phyloP scores from a whole-genome alignment of 2,113 vertebrate genomes.

The Lagopus muta region DNA sequence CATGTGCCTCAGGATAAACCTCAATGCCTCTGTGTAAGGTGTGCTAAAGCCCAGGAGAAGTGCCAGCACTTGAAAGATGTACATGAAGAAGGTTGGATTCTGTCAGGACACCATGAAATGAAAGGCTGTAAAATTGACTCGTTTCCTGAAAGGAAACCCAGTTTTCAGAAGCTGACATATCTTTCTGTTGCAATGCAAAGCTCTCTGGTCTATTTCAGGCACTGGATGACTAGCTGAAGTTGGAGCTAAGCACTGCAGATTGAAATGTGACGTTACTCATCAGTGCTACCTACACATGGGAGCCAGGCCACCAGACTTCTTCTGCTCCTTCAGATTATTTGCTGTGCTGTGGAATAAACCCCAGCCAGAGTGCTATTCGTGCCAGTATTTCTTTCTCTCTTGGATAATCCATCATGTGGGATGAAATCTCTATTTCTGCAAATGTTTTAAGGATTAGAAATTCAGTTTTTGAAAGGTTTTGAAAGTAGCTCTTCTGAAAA shows the following conservation, averaged over 20 bases:
- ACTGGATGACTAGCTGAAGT: neutral
- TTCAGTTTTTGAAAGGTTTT: neutral
- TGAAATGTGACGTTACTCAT: neutral
- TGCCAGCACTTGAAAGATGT: accelerated
- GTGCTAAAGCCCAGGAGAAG: neutral
- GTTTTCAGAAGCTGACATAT: neutral
- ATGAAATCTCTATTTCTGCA: neutral
- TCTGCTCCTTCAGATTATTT: neutral
- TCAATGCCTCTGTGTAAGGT: neutral
- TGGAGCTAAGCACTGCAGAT: neutral
- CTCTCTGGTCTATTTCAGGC: neutral
- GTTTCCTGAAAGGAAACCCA: neutral
- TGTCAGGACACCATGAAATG: neutral
- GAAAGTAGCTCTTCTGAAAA: neutral
- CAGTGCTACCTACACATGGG: neutral
- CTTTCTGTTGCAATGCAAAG: neutral
- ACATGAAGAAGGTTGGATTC: neutral
- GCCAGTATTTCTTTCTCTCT: slow-evolving; percentile 16
- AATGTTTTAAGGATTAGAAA: slow-evolving; percentile 17
- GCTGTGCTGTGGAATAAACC: neutral
- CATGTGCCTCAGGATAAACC: neutral
- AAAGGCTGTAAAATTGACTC: neutral
- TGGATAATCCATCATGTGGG: neutral
- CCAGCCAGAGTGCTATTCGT: neutral
- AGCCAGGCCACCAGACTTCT: neutral